A percentile compares a stretch with the other conserved stretches of the same genome.
Conservation (phyloP, 2,888 invertebrate species). For the Melanostoma scalare region DNA sequence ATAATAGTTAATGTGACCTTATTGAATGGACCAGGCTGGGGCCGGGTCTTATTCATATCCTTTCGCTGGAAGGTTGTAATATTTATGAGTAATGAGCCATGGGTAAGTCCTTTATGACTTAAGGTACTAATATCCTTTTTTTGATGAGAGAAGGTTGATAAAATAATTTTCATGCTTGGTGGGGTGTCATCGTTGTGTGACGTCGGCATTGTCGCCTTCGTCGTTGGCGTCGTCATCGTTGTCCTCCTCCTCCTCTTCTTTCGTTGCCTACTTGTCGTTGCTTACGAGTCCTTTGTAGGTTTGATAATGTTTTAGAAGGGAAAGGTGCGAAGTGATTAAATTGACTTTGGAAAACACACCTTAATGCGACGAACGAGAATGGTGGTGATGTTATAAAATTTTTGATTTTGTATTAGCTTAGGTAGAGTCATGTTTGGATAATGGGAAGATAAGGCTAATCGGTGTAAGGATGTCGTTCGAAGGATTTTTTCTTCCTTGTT, state of each 20-base stretch:
- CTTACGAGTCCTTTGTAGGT: constrained; percentile 13
- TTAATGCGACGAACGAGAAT: constrained; percentile 10
- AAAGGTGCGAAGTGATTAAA: constrained; percentile 59
- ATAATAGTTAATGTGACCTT: constrained; percentile 65
- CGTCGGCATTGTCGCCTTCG: neutral
- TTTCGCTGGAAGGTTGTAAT: constrained; percentile 65
- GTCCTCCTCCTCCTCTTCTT: neutral
- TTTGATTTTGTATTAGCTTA: constrained; percentile 45
- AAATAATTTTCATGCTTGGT: constrained; percentile 16
- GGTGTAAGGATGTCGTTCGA: constrained; percentile 46
- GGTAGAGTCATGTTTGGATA: constrained; percentile 59
- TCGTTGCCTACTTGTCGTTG: too few species aligned
- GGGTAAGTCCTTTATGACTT: constrained; percentile 71
- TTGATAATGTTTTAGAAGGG: constrained; percentile 10
- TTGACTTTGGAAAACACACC: constrained; percentile 63
- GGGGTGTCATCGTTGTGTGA: constrained; percentile 47
- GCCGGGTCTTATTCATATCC: constrained; percentile 35
- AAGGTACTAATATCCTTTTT: constrained; percentile 69
- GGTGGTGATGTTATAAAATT: constrained; percentile 25
- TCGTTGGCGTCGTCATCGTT: neutral
- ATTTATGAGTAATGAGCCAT: constrained; percentile 73
- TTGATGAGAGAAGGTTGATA: constrained; percentile 51
- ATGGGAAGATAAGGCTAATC: constrained; percentile 63
- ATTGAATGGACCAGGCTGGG: constrained; percentile 48
- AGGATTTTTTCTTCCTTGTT: constrained; percentile 20